A percentile compares a stretch with the other conserved stretches of the same genome.
Conservation (phyloP, 2,113 vertebrate species). For the Dendropsophus ebraccatus region DNA sequence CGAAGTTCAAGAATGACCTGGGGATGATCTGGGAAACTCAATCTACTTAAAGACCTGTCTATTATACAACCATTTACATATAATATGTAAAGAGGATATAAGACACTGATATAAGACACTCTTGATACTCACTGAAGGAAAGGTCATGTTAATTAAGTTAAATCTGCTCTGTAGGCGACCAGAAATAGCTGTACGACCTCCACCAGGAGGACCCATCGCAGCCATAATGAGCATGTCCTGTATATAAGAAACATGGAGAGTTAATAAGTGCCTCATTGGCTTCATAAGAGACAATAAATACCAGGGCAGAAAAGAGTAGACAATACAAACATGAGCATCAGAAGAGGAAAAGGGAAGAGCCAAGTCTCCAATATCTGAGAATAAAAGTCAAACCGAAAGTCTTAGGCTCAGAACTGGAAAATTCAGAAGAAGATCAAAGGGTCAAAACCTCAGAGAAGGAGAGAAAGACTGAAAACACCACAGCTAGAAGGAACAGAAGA, state of each 20-base stretch:
- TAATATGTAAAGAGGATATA: neutral
- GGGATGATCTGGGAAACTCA: neutral
- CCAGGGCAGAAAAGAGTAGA: no score
- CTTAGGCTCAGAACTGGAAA: neutral
- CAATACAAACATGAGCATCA: neutral
- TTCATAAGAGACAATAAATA: no score
- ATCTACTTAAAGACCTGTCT: neutral
- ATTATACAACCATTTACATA: no score
- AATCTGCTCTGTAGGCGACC: conserved; percentile 85
- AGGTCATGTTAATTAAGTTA: conserved; percentile 90
- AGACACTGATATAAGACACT: no score
- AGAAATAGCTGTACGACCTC: conserved; percentile 83
- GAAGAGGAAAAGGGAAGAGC: neutral
- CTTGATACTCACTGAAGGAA: conserved; percentile 79
- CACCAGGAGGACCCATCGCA: conserved; percentile 88
- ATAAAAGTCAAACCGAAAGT: no score
- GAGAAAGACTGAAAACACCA: neutral
- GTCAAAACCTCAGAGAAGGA: neutral
- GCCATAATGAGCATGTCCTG: conserved; percentile 88
- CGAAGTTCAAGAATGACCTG: neutral
- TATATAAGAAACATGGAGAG: neutral
- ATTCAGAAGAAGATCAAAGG: neutral
- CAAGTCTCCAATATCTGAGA: no score
- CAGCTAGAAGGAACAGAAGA: neutral
- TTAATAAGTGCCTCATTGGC: neutral